These are phyloP conservation scores for Opisthocomus hoazin DNA, from an alignment of 2,113 vertebrate genomes.

Conservation along the genomic window DNA sequence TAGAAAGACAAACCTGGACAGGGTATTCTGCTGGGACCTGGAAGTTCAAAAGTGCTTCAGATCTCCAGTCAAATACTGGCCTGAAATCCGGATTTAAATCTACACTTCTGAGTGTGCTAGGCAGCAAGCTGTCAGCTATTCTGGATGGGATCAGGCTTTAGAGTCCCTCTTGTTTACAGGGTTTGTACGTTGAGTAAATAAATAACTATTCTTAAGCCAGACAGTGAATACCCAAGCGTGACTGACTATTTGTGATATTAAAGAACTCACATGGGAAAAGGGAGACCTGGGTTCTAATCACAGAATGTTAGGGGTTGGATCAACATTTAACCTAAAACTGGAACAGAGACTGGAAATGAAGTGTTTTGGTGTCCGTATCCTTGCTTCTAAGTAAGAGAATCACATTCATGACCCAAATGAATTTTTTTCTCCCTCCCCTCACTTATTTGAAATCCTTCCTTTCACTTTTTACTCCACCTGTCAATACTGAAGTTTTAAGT, in stretches of 20 bases:
- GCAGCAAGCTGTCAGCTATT: background rate
- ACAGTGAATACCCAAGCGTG: background rate
- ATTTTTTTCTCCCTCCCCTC: background rate
- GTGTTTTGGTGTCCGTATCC: background rate
- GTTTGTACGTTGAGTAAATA: background rate
- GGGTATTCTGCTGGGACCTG: background rate
- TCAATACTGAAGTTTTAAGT: background rate
- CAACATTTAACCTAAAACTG: background rate
- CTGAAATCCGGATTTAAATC: background rate
- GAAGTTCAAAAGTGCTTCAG: background rate
- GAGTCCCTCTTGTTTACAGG: background rate
- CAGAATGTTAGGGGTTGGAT: background rate
- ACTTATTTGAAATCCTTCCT: background rate
- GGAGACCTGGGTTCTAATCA: background rate
- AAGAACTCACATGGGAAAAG: background rate
- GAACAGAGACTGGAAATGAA: background rate
- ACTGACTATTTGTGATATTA: background rate
- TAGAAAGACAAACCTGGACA: background rate
- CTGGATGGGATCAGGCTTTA: background rate
- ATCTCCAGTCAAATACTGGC: background rate
- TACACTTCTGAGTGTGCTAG: background rate
- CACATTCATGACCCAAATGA: background rate
- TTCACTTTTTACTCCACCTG: background rate
- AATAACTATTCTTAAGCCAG: background rate
- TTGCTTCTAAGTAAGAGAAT: background rate